A percentile compares a stretch with the other conserved stretches of the same genome.
Evolutionary conservation across 1,140 invertebrate species (phyloP).

Genomic region (Zaprionus davidi): DNA sequence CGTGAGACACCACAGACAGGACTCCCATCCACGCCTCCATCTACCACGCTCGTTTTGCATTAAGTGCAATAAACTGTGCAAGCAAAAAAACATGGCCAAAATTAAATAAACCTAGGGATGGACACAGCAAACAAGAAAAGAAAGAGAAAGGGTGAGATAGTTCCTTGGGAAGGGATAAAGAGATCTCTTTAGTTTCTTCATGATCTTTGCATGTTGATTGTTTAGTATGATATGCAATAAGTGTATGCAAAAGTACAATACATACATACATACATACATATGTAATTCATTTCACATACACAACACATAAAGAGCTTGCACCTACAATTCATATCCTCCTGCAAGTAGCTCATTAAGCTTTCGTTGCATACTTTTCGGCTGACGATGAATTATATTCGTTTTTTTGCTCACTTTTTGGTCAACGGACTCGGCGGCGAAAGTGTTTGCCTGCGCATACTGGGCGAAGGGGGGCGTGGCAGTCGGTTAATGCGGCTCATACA

Average conservation of each 20-base stretch:
- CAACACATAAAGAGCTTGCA: not conserved
- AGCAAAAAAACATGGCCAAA: conserved; percentile 47
- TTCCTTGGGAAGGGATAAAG: not conserved
- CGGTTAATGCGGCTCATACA: conserved; percentile 80
- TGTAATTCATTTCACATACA: not conserved
- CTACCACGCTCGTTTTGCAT: conserved; percentile 56
- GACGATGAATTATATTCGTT: conserved; percentile 33
- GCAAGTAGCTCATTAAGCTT: conserved; percentile 5
- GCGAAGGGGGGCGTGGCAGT: conserved; percentile 15
- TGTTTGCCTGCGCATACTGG: conserved; percentile 25
- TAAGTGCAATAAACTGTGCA: conserved; percentile 78
- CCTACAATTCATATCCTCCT: not conserved
- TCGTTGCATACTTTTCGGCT: conserved; percentile 65
- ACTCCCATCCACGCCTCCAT: conserved; percentile 5
- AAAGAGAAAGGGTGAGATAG: not conserved
- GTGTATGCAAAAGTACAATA: not conserved
- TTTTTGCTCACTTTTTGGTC: conserved; percentile 43
- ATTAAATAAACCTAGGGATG: conserved; percentile 56
- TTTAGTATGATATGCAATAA: too few relatives aligned
- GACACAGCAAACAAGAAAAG: not conserved
- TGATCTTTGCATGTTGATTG: too few relatives aligned
- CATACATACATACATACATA: not conserved
- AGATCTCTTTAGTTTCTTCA: too few relatives aligned
- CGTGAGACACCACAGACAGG: conserved; percentile 57
- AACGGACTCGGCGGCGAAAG: conserved; percentile 58